Conservation (phyloP, 2,888 invertebrate species). For the Drosophila longiperda region DNA sequence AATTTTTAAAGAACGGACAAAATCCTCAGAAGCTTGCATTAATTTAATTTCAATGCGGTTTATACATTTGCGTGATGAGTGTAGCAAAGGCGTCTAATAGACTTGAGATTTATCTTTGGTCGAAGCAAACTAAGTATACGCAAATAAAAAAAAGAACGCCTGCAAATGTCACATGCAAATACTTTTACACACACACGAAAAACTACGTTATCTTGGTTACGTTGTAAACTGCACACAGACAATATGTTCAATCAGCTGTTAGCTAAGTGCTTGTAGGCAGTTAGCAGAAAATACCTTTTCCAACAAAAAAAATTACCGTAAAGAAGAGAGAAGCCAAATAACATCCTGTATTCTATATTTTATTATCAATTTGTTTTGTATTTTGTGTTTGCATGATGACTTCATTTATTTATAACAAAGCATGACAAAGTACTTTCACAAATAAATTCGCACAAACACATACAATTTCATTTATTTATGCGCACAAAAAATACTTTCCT, state of each 20-base stretch:
- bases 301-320: neutral
- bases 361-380: constrained; percentile 1
- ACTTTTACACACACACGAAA: neutral
- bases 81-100: neutral
- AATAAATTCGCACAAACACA: neutral
- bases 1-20: too few relatives aligned
- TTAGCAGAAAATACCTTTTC: neutral
- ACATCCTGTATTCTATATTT: neutral
- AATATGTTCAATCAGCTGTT: neutral
- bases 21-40: neutral
- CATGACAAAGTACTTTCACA: neutral
- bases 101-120: constrained; percentile 40
- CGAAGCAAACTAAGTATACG: constrained; percentile 22
- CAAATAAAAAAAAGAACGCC: constrained; percentile 8
- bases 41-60: constrained; percentile 22
- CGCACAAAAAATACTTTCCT: constrained; percentile 40
- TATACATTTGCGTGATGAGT: constrained; percentile 9
- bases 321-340: neutral
- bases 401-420: neutral
- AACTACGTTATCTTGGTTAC: constrained; percentile 14
- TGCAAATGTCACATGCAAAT: constrained; percentile 8
- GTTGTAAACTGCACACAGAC: constrained; percentile 4
- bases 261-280: neutral
- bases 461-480: neutral
- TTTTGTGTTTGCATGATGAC: constrained; percentile 12